phyloP scores from a whole-genome alignment of 2,797 vertebrate species.

The Perodicticus potto region DNA sequence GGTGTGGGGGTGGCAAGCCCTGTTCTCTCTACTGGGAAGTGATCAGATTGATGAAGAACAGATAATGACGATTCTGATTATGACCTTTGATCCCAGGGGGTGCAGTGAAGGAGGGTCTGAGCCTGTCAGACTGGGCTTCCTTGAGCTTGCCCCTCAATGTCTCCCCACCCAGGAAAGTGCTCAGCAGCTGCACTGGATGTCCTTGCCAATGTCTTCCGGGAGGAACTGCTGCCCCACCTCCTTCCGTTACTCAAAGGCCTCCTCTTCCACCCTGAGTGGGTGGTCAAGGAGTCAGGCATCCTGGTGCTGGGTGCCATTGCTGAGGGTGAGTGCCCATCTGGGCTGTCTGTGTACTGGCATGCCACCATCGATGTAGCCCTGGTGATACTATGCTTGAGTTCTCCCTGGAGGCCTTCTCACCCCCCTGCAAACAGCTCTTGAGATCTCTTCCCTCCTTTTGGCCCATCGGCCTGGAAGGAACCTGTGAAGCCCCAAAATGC shows the following conservation, averaged over 20 bases:
- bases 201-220: conserved; percentile 96
- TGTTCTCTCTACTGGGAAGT: conserved; percentile 46
- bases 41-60: conserved; percentile 34
- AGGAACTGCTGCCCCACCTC: conserved; percentile 95
- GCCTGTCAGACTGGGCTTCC: not conserved
- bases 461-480: not conserved
- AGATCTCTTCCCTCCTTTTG: not conserved
- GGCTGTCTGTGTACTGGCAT: not conserved
- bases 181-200: conserved; percentile 96
- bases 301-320: conserved; percentile 96
- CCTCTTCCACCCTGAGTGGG: conserved; percentile 97
- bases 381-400: not conserved
- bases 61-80: conserved; percentile 70
- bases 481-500: not conserved
- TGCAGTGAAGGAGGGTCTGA: not conserved
- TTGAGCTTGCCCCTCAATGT: not conserved
- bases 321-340: conserved; percentile 88
- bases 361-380: too few relatives aligned
- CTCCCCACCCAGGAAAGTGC: conserved; percentile 92
- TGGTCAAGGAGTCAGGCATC: conserved; percentile 97
- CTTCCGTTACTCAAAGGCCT: conserved; percentile 95
- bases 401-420: not conserved
- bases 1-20: not conserved
- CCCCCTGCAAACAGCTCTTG: not conserved
- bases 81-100: conserved; percentile 72